A percentile compares a stretch with the other conserved stretches of the same genome.
Evolutionary conservation across 2,888 invertebrate genomes (phyloP).

Genomic region (Deilephila elpenor): DNA sequence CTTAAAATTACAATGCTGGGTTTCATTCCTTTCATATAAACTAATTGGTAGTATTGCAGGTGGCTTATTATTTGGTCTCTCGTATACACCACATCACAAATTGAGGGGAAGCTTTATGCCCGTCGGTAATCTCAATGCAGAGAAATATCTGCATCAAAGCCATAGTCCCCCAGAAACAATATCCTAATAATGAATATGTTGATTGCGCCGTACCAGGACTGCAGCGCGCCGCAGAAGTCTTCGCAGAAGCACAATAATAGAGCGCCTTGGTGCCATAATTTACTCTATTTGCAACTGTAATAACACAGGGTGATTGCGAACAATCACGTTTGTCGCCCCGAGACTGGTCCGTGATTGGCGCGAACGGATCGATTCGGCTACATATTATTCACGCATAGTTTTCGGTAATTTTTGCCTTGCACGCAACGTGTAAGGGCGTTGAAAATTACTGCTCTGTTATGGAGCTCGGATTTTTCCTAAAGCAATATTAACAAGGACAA

Average conservation of each 20-base stretch:
- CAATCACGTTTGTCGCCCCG: slow-evolving; percentile 44
- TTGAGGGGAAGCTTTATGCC: too few relatives aligned
- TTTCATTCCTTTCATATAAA: too few relatives aligned
- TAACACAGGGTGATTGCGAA: slow-evolving; percentile 54
- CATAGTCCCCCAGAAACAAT: neutral
- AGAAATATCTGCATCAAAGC: neutral
- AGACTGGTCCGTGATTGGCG: slow-evolving; percentile 39
- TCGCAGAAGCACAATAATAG: neutral
- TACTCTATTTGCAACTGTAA: slow-evolving; percentile 50
- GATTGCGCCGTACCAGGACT: slow-evolving; percentile 1
- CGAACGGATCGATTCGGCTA: slow-evolving; percentile 28
- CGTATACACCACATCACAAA: too few relatives aligned
- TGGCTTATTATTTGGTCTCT: too few relatives aligned
- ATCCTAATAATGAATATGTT: slow-evolving; percentile 19
- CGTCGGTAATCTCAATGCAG: neutral
- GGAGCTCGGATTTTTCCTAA: neutral
- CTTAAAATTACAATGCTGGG: too few relatives aligned
- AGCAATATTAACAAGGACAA: neutral
- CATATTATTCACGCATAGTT: neutral
- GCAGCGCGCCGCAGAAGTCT: slow-evolving; percentile 13
- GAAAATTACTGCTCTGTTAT: neutral
- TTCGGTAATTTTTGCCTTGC: slow-evolving; percentile 8
- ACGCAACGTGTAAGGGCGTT: slow-evolving; percentile 1
- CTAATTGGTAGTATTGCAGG: too few relatives aligned
- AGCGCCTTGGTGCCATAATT: slow-evolving; percentile 13